phyloP scores from a whole-genome alignment of 2,888 invertebrate species.

The Sarcophaga rosellei region DNA sequence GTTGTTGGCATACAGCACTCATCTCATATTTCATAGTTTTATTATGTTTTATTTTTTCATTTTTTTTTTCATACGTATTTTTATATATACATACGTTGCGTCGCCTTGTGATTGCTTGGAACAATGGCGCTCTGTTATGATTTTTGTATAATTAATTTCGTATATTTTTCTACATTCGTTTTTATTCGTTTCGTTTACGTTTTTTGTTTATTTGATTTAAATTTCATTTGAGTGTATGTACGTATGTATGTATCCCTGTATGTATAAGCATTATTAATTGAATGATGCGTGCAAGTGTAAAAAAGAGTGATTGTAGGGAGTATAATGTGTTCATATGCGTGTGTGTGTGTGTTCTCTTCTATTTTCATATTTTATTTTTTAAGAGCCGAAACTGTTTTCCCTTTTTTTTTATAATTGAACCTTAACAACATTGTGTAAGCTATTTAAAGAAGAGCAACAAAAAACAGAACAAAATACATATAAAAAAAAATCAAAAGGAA shows the following conservation, averaged over 20 bases:
- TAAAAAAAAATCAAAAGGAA: neutral
- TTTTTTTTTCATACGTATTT: neutral
- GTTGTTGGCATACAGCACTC: neutral
- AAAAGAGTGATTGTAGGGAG: neutral
- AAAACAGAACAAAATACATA: neutral
- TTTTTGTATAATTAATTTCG: slow-evolving; percentile 38
- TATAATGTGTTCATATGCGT: neutral
- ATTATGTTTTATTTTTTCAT: neutral
- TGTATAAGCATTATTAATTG: neutral
- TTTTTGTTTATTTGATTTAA: neutral
- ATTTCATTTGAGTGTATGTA: neutral
- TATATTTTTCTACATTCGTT: neutral
- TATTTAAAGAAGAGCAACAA: neutral
- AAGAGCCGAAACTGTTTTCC: neutral
- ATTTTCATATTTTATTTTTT: neutral
- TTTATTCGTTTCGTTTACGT: neutral
- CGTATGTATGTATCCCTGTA: no score
- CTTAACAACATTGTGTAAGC: neutral
- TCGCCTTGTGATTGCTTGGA: slow-evolving; percentile 11
- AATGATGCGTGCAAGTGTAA: neutral
- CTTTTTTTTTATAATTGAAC: neutral
- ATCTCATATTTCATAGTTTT: neutral
- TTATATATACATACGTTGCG: neutral
- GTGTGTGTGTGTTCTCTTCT: neutral
- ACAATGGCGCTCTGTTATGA: slow-evolving; percentile 1